A percentile compares a stretch with the other conserved stretches of the same genome.
Evolutionary conservation across 2,888 invertebrate species (phyloP).

Genomic region (Pinctada fucata): DNA sequence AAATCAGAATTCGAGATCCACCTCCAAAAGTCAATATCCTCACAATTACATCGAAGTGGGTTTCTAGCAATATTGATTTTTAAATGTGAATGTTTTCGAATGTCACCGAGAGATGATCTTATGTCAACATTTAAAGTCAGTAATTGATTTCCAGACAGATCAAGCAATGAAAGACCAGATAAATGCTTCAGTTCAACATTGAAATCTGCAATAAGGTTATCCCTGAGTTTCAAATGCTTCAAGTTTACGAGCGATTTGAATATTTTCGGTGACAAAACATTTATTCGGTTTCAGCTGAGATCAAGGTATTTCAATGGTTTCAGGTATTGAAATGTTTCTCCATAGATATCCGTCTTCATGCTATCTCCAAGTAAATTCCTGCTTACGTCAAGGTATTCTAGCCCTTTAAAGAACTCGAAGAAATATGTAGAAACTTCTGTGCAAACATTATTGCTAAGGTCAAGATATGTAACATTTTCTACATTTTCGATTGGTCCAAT

Average conservation of each 20-base stretch:
- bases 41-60: not conserved
- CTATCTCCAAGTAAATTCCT: constrained; percentile 10
- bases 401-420: not conserved
- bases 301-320: not conserved
- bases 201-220: constrained; percentile 3
- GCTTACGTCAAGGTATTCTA: not conserved
- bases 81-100: not conserved
- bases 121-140: not conserved
- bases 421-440: not conserved
- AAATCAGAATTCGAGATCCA: not conserved
- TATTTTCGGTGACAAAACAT: not conserved
- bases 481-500: constrained; percentile 11
- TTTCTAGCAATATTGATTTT: not conserved
- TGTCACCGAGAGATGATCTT: not conserved
- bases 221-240: not conserved
- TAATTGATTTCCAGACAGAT: constrained; percentile 11
- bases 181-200: not conserved
- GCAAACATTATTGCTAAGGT: not conserved
- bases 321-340: constrained; percentile 15
- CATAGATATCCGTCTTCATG: not conserved
- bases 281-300: constrained; percentile 5
- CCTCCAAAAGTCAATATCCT: not conserved
- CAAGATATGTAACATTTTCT: constrained; percentile 5
- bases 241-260: constrained; percentile 17
- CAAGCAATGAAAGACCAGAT: not conserved